Conservation (phyloP, 2,113 vertebrate species). For the Perca fluviatilis region DNA sequence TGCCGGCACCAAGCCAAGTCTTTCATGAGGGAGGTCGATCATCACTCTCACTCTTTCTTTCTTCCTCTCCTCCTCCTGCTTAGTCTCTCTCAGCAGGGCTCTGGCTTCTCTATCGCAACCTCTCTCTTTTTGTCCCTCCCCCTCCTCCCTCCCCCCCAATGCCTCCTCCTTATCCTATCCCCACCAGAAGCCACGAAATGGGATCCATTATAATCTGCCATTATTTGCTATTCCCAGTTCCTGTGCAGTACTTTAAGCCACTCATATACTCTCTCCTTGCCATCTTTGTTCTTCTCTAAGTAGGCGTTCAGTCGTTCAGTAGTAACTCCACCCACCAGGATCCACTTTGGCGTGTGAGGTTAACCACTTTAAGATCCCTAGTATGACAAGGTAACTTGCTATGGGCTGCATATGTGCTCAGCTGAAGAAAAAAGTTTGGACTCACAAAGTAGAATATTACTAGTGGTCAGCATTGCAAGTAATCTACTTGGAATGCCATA, state of each 20-base stretch:
- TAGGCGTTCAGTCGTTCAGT: conserved; percentile 46
- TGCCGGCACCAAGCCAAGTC: conserved; percentile 67
- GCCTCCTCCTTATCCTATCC: conserved; percentile 59
- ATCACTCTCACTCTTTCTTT: conserved; percentile 60
- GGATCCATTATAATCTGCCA: conserved; percentile 69
- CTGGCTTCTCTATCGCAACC: conserved; percentile 50
- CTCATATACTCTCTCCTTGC: conserved; percentile 38
- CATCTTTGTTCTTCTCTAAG: conserved; percentile 56
- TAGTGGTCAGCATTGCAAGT: neutral
- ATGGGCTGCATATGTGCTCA: neutral
- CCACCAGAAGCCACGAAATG: conserved; percentile 53
- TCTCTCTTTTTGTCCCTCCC: conserved; percentile 37
- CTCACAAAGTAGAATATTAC: neutral
- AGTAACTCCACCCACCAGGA: conserved; percentile 41
- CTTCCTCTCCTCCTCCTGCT: conserved; percentile 54
- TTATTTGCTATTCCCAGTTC: conserved; percentile 62
- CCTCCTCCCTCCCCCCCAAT: conserved; percentile 16
- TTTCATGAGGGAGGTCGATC: conserved; percentile 70
- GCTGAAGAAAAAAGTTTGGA: neutral
- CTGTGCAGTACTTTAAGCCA: conserved; percentile 40
- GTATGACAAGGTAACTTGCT: conserved; percentile 12
- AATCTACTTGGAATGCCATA: neutral
- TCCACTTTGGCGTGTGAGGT: conserved; percentile 44
- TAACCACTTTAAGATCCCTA: conserved; percentile 53
- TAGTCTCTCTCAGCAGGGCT: conserved; percentile 54